Percentiles rank a stretch among this genome's conserved stretches.
Conservation (phyloP, 2,113 vertebrate species). For the Elephantulus edwardii region DNA sequence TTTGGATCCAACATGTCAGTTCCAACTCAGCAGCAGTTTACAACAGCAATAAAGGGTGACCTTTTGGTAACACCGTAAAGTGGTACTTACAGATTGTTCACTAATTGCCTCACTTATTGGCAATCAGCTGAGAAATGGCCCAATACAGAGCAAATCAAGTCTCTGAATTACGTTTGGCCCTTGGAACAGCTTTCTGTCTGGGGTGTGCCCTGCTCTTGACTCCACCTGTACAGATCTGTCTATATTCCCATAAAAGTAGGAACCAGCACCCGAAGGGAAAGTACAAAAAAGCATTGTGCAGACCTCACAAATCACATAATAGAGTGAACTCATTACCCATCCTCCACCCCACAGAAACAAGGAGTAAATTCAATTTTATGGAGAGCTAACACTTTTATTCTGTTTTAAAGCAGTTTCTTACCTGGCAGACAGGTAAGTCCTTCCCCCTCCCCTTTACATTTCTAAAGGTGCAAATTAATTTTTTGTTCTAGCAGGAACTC, state of each 20-base stretch:
- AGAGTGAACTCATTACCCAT: constrained; percentile 68
- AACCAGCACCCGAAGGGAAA: constrained; percentile 10
- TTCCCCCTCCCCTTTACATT: constrained; percentile 76
- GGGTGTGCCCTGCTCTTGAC: background rate
- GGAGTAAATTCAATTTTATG: constrained; percentile 82
- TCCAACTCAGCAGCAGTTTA: background rate
- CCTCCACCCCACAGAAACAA: constrained; percentile 60
- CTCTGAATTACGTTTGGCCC: background rate
- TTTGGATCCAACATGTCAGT: background rate
- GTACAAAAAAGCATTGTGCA: constrained; percentile 55
- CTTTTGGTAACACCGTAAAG: background rate
- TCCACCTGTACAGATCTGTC: background rate
- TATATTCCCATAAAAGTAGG: constrained; percentile 55
- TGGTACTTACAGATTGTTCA: constrained; percentile 14
- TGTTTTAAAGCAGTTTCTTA: constrained; percentile 83
- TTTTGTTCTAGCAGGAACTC: constrained; percentile 76
- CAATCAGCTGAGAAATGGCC: background rate
- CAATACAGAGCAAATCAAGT: background rate
- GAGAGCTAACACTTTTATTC: constrained; percentile 76
- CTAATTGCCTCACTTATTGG: constrained; percentile 29
- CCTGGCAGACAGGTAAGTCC: constrained; percentile 80
- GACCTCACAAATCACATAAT: constrained; percentile 61
- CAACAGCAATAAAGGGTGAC: constrained; percentile 6
- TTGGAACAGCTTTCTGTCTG: background rate
- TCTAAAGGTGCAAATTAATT: constrained; percentile 84